Conservation (phyloP, 1,140 invertebrate species). For the Luehdorfia chinensis region DNA sequence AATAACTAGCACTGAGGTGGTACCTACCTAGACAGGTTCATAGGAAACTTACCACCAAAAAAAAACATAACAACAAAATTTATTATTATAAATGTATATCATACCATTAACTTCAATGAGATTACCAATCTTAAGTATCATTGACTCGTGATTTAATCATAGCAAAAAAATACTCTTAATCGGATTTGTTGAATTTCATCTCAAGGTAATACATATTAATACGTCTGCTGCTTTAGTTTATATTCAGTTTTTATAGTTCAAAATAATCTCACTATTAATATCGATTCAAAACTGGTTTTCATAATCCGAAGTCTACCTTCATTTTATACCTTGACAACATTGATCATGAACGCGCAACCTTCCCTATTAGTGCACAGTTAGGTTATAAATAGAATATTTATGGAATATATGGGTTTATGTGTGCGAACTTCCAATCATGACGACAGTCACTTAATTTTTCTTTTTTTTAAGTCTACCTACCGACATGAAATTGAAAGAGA, state of each 20-base stretch:
- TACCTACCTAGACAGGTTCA: too few relatives aligned
- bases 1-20: too few relatives aligned
- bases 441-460: conserved; percentile 22
- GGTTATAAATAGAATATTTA: conserved; percentile 37
- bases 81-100: too few relatives aligned
- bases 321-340: conserved; percentile 29
- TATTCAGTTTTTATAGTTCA: conserved; percentile 9
- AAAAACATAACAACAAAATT: too few relatives aligned
- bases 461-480: conserved; percentile 18
- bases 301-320: conserved; percentile 24
- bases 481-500: neutral
- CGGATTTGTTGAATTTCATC: conserved; percentile 12
- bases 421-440: conserved; percentile 15
- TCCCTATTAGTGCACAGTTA: conserved; percentile 38
- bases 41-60: too few relatives aligned
- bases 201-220: conserved; percentile 8
- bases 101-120: too few relatives aligned
- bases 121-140: too few relatives aligned
- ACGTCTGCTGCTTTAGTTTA: conserved; percentile 6
- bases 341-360: conserved; percentile 36
- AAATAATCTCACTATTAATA: conserved; percentile 19
- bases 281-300: conserved; percentile 32
- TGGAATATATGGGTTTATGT: conserved; percentile 18
- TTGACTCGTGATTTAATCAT: too few relatives aligned
- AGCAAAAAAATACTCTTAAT: neutral